Evolutionary conservation across 2,888 invertebrate genomes (phyloP).

Genomic region (Formica aserva): DNA sequence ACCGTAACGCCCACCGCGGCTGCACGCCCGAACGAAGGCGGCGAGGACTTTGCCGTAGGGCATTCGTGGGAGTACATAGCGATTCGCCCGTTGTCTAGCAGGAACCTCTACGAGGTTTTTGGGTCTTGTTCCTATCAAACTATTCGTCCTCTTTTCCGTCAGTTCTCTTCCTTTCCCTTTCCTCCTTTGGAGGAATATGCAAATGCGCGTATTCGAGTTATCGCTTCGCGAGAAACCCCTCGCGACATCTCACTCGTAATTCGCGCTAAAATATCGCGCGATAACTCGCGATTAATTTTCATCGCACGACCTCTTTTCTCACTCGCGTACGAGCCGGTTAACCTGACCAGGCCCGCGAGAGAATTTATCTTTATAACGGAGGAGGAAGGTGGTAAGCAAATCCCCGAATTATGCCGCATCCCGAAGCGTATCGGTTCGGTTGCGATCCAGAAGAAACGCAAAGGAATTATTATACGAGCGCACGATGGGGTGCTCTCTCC

Average conservation of each 20-base stretch:
- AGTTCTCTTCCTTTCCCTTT: not conserved
- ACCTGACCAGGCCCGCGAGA: not conserved
- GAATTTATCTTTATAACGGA: conserved; percentile 23
- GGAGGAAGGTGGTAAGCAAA: not conserved
- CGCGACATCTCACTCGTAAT: conserved; percentile 6
- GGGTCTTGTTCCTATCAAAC: conserved; percentile 1
- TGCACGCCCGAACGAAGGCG: conserved; percentile 61
- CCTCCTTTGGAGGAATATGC: not conserved
- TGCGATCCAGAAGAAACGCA: conserved; percentile 49
- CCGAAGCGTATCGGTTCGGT: not conserved
- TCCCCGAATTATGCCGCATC: conserved; percentile 34
- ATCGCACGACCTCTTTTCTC: conserved; percentile 1
- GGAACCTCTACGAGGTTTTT: conserved; percentile 43
- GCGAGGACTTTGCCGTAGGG: conserved; percentile 69
- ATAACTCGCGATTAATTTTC: conserved; percentile 46
- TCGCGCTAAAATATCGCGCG: conserved; percentile 19
- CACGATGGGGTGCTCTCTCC: conserved; percentile 19
- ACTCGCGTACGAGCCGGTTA: not conserved
- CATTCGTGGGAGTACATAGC: conserved; percentile 71
- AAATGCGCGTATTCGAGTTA: not conserved
- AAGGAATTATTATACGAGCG: conserved; percentile 64
- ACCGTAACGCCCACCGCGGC: conserved; percentile 80
- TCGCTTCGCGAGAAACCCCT: not conserved
- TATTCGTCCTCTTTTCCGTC: not conserved
- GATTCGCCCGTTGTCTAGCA: conserved; percentile 35